Evolutionary conservation across 2,888 invertebrate genomes (phyloP).

Genomic region (Phytoseiulus persimilis): DNA sequence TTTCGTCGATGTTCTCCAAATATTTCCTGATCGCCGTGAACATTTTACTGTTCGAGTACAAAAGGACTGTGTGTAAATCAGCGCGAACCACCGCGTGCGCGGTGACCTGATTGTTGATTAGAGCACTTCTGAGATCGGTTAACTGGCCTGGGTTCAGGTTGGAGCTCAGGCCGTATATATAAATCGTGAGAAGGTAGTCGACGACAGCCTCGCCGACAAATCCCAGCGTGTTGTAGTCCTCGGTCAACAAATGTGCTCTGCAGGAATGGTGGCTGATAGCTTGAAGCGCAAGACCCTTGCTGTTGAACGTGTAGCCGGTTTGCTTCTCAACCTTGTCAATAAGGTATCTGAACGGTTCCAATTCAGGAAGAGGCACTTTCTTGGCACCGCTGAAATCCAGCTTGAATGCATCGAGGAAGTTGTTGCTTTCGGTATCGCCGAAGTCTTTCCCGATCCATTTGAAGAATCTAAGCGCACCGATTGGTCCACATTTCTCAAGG

Average conservation of each 20-base stretch:
- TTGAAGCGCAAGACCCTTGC: conserved; percentile 71
- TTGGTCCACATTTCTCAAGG: neutral
- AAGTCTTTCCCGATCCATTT: neutral
- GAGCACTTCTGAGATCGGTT: conserved; percentile 41
- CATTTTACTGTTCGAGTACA: conserved; percentile 42
- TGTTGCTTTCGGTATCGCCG: conserved; percentile 6
- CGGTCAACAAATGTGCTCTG: conserved; percentile 68
- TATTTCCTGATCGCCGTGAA: conserved; percentile 6
- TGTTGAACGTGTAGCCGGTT: conserved; percentile 67
- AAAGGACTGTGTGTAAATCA: conserved; percentile 52
- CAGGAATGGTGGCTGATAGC: conserved; percentile 88
- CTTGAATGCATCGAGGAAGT: conserved; percentile 7
- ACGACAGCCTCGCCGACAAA: conserved; percentile 33
- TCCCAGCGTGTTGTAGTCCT: conserved; percentile 46
- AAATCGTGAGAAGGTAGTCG: conserved; percentile 36
- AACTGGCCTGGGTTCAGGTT: conserved; percentile 34
- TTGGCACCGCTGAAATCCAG: neutral
- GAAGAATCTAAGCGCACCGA: neutral
- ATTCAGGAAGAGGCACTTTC: neutral
- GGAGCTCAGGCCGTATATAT: conserved; percentile 15
- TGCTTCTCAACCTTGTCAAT: conserved; percentile 52
- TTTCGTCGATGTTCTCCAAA: conserved; percentile 10
- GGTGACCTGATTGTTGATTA: conserved; percentile 53
- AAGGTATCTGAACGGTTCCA: neutral
- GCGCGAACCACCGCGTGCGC: conserved; percentile 52